These are phyloP conservation scores for Microhierax caerulescens DNA, from an alignment of 2,797 vertebrate genomes.

Conservation along the genomic window DNA sequence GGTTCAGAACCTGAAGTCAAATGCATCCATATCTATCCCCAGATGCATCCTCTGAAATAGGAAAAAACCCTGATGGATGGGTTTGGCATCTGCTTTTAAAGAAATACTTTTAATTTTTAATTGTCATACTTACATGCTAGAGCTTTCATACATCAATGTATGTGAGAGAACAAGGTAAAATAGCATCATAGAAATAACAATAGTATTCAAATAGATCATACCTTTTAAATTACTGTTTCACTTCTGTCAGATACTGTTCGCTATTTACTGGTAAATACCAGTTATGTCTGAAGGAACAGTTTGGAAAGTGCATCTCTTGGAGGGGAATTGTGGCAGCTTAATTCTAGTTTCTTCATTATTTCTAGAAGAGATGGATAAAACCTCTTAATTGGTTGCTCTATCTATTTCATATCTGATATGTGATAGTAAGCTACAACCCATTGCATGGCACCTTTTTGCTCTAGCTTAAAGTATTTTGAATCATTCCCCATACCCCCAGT, in stretches of 20 bases:
- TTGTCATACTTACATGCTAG: too few species aligned
- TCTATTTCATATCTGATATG: not conserved
- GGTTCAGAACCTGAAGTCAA: not conserved
- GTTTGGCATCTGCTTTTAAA: not conserved
- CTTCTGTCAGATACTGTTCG: not conserved
- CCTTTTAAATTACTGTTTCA: not conserved
- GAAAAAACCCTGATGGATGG: not conserved
- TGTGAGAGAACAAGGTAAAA: not conserved
- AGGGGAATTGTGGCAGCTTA: not conserved
- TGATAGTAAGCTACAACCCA: not conserved
- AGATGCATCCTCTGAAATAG: not conserved
- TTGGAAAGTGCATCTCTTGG: not conserved
- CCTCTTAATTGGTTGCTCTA: not conserved
- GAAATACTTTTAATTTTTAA: not conserved
- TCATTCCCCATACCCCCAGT: fast-evolving
- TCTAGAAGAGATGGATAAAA: not conserved
- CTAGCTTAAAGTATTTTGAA: not conserved
- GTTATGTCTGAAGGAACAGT: not conserved
- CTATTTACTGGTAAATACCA: not conserved
- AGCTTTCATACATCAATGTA: not conserved
- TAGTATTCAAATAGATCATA: not conserved
- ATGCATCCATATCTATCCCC: not conserved
- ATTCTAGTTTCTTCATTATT: not conserved
- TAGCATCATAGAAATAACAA: fast-evolving
- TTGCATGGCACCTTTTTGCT: not conserved